phyloP scores from a whole-genome alignment of 2,888 invertebrate species.

The Thalpophila matura region DNA sequence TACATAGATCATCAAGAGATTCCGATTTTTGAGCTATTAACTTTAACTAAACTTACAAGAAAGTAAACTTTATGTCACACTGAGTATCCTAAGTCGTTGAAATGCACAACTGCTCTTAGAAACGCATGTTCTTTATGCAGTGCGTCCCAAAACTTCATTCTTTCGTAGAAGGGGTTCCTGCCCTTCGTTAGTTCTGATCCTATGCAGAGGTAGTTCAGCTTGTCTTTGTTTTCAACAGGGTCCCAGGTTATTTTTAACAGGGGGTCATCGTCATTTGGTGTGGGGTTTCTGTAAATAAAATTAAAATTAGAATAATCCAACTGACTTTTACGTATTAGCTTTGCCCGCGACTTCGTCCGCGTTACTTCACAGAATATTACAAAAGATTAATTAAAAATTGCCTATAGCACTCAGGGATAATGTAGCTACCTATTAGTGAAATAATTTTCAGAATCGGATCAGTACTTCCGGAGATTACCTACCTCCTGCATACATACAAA shows the following conservation, averaged over 20 bases:
- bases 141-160: slow-evolving; percentile 86
- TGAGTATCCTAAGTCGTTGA: slow-evolving; percentile 78
- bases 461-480: too few relatives aligned
- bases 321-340: too few relatives aligned
- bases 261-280: slow-evolving; percentile 80
- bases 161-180: slow-evolving; percentile 81
- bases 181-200: slow-evolving; percentile 84
- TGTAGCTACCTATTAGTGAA: too few relatives aligned
- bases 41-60: neutral
- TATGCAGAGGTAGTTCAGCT: slow-evolving; percentile 84
- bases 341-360: too few relatives aligned
- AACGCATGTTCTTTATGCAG: slow-evolving; percentile 78
- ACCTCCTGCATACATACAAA: too few relatives aligned
- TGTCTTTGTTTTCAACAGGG: slow-evolving; percentile 78
- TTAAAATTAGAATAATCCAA: too few relatives aligned
- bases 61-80: neutral
- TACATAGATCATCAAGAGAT: neutral
- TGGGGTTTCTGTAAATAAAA: slow-evolving; percentile 81
- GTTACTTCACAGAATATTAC: too few relatives aligned
- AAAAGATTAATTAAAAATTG: too few relatives aligned
- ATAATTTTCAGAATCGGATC: too few relatives aligned
- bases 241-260: slow-evolving; percentile 84
- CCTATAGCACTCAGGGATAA: too few relatives aligned
- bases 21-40: neutral
- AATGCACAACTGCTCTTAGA: slow-evolving; percentile 77